phyloP scores from a whole-genome alignment of 2,797 vertebrate genomes.

The Setipinna tenuifilis region DNA sequence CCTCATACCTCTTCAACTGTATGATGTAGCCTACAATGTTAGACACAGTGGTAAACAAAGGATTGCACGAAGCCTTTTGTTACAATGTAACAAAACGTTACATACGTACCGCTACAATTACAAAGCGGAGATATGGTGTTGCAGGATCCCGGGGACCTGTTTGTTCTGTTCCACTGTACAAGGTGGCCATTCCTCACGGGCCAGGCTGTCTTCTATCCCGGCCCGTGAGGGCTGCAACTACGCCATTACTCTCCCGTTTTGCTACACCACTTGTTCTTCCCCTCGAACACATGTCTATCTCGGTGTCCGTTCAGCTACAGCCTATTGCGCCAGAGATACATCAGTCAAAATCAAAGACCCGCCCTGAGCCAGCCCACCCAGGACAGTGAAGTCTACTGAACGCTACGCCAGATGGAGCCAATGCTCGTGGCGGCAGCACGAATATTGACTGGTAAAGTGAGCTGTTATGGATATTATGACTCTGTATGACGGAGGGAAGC shows the following conservation, averaged over 20 bases:
- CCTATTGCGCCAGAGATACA: not conserved
- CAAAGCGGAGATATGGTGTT: not conserved
- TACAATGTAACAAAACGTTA: not conserved
- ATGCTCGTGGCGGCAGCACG: too few relatives aligned
- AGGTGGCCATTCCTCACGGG: not conserved
- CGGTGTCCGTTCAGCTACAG: not conserved
- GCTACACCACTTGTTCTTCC: conserved; percentile 16
- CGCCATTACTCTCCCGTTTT: conserved; percentile 22
- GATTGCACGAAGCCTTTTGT: conserved; percentile 9
- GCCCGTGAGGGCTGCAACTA: conserved; percentile 24
- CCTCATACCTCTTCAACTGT: not conserved
- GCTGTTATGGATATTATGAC: too few relatives aligned
- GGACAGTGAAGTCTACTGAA: not conserved
- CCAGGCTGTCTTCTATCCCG: not conserved
- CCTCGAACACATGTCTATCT: conserved; percentile 8
- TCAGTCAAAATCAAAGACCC: conserved; percentile 3
- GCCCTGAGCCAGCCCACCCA: not conserved
- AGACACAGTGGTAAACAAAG: conserved; percentile 14
- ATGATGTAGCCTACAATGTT: not conserved
- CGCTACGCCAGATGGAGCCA: too few relatives aligned
- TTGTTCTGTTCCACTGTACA: not conserved
- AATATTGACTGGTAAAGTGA: too few relatives aligned
- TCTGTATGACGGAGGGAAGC: too few relatives aligned
- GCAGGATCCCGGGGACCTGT: conserved; percentile 4
- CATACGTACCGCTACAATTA: conserved; percentile 16